Base-by-base conservation (phyloP, 2,888 invertebrate species). In the Dryomyza anilis region DNA sequence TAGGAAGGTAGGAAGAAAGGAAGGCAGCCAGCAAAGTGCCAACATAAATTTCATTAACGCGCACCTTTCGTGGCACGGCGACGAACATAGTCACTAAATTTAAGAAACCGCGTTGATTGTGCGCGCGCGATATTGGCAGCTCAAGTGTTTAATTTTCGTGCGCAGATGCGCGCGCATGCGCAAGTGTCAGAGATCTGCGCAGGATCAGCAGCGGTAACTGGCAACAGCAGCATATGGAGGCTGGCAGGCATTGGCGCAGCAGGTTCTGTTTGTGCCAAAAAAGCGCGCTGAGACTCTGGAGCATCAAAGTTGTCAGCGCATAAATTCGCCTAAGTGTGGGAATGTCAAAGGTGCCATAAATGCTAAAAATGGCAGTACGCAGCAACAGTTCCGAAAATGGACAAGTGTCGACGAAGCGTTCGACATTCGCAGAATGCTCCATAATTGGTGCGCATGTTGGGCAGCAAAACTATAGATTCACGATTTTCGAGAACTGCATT, bases 91-190 rank as follows among this genome's bases (percentile, higher is more conserved):
- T 12, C 30, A 30, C 8, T 10, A 14, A 55, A 61, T 52, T 30
- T 25, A 29, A 48, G 64, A 52, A 27, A 52, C n/a, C 52, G 50
- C 50, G 50, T 33, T 33, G 23, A 39, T 29, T 43, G 48, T 53
- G 25, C 27, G 46, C 30, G 52, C 27, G 39, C 64, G 53, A 45
- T 50, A 2, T 43, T 27, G n/a, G n/a, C 19, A 55, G 55, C 30
- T 58, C 58, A 78, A 75, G 74, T 78, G 78, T 77, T 76, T 50
- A 78, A 76, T 78, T 78, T 43, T 61, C 14, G 6, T 30, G 14
- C 29, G 16, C 43, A 36, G 55, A 33, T 33, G 27, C 39, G 7
- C n/a, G n/a, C 7, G 55, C 8, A 39, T 36, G 39, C 29, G 45
- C 23, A 36, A 36, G 56, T 56, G 56, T 33, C 50, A 52, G 50